Conservation (phyloP, 2,888 invertebrate species). For the Pristionchus arcanus region DNA sequence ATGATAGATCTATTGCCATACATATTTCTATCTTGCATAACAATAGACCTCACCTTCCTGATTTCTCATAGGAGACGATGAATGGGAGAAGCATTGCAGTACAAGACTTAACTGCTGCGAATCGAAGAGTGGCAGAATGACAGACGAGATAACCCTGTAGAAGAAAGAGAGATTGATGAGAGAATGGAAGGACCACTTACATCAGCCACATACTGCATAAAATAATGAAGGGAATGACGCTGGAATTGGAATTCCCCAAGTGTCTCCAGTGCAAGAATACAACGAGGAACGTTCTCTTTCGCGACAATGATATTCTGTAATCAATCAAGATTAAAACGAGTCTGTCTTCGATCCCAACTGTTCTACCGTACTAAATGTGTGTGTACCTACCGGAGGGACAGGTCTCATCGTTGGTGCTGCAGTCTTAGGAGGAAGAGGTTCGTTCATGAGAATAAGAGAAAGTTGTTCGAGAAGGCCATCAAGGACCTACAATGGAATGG, state of each 20-base stretch:
- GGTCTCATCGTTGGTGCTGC: conserved; percentile 64
- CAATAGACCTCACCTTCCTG: conserved; percentile 54
- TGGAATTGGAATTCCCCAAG: conserved; percentile 89
- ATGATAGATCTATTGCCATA: background rate
- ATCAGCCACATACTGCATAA: conserved; percentile 76
- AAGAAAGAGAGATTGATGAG: background rate
- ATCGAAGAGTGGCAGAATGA: conserved; percentile 91
- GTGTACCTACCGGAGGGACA: background rate
- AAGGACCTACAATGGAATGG: background rate
- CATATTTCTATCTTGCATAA: too few relatives aligned
- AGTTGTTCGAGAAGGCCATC: conserved; percentile 48
- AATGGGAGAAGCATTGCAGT: conserved; percentile 91
- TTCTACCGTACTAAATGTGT: background rate
- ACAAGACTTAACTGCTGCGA: conserved; percentile 96
- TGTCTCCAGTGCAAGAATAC: conserved; percentile 93
- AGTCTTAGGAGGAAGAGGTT: conserved; percentile 81
- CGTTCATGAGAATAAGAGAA: conserved; percentile 89
- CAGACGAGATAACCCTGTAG: conserved; percentile 84
- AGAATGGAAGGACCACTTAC: conserved; percentile 59
- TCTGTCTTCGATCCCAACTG: background rate
- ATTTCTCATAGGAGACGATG: conserved; percentile 81
- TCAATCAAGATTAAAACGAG: background rate
- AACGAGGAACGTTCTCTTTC: conserved; percentile 87
- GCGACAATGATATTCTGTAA: background rate
- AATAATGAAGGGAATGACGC: conserved; percentile 75